A percentile compares a stretch with the other conserved stretches of the same genome.
phyloP scores from a whole-genome alignment of 1,140 invertebrate species.

The Zaprionus ornatus region DNA sequence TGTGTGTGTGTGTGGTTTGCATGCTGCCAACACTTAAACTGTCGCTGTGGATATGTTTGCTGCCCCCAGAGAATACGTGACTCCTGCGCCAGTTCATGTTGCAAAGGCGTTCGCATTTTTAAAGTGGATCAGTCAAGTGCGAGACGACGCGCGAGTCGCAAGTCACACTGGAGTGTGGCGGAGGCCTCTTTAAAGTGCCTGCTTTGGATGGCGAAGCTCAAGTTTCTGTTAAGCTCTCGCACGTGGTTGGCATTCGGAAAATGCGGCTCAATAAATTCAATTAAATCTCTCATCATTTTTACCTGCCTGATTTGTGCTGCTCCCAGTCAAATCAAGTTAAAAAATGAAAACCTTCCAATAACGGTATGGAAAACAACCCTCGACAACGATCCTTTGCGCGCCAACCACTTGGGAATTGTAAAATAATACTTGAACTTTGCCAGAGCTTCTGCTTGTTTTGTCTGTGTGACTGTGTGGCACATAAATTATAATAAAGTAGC shows the following conservation, averaged over 20 bases:
- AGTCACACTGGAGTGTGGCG: neutral
- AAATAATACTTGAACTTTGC: neutral
- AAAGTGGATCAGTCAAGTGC: constrained; percentile 40
- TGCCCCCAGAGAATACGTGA: constrained; percentile 52
- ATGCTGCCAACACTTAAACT: constrained; percentile 72
- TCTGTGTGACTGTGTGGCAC: neutral
- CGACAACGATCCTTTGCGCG: neutral
- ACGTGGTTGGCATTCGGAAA: constrained; percentile 33
- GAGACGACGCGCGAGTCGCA: neutral
- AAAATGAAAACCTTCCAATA: neutral
- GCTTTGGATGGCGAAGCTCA: neutral
- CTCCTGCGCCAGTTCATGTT: constrained; percentile 34
- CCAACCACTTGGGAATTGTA: neutral
- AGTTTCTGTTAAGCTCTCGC: constrained; percentile 29
- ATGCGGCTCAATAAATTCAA: constrained; percentile 35
- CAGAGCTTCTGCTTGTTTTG: neutral
- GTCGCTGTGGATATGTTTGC: constrained; percentile 47
- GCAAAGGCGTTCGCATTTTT: constrained; percentile 38
- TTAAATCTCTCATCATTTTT: constrained; percentile 39
- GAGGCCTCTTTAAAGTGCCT: constrained; percentile 40
- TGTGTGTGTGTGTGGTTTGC: constrained; percentile 62
- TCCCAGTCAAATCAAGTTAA: constrained; percentile 27
- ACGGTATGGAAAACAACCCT: neutral
- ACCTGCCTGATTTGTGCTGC: constrained; percentile 1
- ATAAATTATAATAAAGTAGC: neutral